Evolutionary conservation across 2,888 invertebrate species (phyloP).

Genomic region (Lutraria lutraria): DNA sequence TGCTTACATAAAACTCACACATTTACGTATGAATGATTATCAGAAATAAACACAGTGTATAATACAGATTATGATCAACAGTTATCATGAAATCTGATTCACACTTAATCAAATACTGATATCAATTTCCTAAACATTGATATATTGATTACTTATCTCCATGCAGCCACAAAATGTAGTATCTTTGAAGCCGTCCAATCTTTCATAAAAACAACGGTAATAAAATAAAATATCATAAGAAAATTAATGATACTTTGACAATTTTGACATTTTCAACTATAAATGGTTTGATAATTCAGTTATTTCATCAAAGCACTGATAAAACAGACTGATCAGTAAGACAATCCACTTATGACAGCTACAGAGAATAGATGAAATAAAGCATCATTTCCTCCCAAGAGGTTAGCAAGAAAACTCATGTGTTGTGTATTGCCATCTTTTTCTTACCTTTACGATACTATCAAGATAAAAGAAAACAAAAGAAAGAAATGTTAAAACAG

Average conservation of each 20-base stretch:
- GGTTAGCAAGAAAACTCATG: neutral
- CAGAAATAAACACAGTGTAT: neutral
- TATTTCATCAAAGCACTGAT: too few species aligned
- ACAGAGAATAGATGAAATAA: neutral
- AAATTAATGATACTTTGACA: too few species aligned
- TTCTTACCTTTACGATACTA: constrained; percentile 21
- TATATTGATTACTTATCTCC: too few species aligned
- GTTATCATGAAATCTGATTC: neutral
- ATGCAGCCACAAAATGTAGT: too few species aligned
- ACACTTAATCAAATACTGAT: too few species aligned
- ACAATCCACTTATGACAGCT: neutral
- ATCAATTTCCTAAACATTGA: too few species aligned
- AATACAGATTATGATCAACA: neutral
- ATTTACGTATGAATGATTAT: neutral
- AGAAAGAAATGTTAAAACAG: neutral
- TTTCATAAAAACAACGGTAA: too few species aligned
- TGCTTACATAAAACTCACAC: neutral
- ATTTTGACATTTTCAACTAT: too few species aligned
- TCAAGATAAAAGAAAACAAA: constrained; percentile 12
- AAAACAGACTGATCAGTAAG: too few species aligned
- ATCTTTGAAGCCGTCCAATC: too few species aligned
- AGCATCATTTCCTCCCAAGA: constrained; percentile 11
- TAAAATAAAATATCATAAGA: too few species aligned
- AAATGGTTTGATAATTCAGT: too few species aligned
- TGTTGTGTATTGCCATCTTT: neutral